Base-by-base conservation (phyloP, 2,113 vertebrate genomes). In the Cisticola juncidis region DNA sequence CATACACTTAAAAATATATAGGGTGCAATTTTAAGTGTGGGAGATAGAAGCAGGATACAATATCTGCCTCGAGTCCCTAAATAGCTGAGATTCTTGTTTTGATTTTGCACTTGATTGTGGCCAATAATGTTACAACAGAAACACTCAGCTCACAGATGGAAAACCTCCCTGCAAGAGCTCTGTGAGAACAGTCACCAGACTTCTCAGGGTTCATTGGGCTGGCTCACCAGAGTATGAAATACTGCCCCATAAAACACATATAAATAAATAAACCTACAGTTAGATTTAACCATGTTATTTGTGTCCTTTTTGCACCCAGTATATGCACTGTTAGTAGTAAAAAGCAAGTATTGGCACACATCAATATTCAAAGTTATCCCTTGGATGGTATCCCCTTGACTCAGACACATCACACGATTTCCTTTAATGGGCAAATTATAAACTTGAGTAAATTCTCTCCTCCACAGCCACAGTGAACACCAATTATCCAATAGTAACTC, bases 381-480 rank as follows among this genome's bases (percentile, higher is more conserved):
- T 85, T 85, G 80, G 61, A 81, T 94, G 89, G 92, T 13, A 93
- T 81, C 38, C 77, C 51, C 72, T 44, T 92, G 92, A 89, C 64
- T 85, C 85, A 84, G 25, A 57, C 25, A n/a, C 26, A 23, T 60
- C 38, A 21, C 82, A 74, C 65, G 33, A 81, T 42, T 93, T 86
- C 65, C 90, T 96, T 81, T 84, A 93, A 96, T 35, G 61, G 85
- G 81, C 42, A 86, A 96, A 95, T 89, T 74, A 95, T 54, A 91
- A 70, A 82, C 56, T 71, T 61, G 3, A 64, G 54, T 54, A 93
- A 94, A 90, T 87, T 94, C 81, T 93, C 58, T 82, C 70, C 90
- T 95, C 89, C 71, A 88, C 77, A 96, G 92, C 77, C 88, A 54
- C 28, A 93, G 91, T 71, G 94, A 96, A 92, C 88, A 94, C 79